A percentile compares a stretch with the other conserved stretches of the same genome.
Conservation (phyloP, 2,797 vertebrate species). For the Aplochiton taeniatus region DNA sequence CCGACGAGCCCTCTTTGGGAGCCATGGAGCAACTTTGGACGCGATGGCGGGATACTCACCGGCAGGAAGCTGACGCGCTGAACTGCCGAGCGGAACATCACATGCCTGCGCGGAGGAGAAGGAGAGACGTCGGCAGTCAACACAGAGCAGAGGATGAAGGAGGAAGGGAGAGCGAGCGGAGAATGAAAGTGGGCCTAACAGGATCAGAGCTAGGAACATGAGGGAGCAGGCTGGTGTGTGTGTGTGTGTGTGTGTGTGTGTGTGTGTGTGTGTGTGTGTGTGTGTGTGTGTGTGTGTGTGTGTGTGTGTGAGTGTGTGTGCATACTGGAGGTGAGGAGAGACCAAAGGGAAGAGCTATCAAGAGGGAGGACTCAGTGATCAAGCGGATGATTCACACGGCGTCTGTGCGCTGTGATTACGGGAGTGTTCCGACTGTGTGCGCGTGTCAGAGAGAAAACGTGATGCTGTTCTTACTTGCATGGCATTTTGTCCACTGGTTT, state of each 20-base stretch:
- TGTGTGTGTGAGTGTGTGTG: constrained; percentile 27
- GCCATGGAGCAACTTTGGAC: no score
- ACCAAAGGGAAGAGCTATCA: constrained; percentile 20
- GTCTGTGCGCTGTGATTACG: constrained; percentile 9
- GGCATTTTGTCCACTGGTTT: constrained; percentile 71
- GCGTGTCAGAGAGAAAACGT: no score
- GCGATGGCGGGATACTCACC: constrained; percentile 77
- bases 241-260: constrained; percentile 12
- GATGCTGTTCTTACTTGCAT: constrained; percentile 74
- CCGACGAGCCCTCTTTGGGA: no score
- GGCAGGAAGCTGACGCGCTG: constrained; percentile 78
- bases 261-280: constrained; percentile 5
- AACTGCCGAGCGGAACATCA: constrained; percentile 81
- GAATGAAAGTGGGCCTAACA: neutral
- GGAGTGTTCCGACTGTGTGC: constrained; percentile 5
- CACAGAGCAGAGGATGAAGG: constrained; percentile 12
- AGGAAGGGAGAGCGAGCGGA: constrained; percentile 1
- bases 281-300: constrained; percentile 9
- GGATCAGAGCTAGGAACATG: constrained; percentile 39
- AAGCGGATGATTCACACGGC: constrained; percentile 45
- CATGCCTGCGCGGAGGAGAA: constrained; percentile 64
- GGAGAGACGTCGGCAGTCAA: constrained; percentile 14
- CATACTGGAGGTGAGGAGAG: constrained; percentile 37
- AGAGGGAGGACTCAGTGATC: constrained; percentile 42
- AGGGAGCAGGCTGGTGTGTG: constrained; percentile 25